Base-by-base conservation (phyloP, 2,888 invertebrate species). In the Halictus ligatus region DNA sequence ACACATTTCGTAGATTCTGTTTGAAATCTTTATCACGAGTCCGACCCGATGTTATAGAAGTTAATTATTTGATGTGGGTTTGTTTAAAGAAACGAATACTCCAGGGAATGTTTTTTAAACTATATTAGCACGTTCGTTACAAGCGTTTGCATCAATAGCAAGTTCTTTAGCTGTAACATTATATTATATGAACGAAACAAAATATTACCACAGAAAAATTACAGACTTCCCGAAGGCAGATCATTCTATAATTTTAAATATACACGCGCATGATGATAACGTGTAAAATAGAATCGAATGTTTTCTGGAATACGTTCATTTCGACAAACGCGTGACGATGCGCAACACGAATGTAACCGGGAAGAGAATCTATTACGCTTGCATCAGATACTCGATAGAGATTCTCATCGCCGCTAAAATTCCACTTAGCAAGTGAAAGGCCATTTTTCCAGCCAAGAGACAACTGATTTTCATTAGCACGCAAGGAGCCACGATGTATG, bases 401-500 rank as follows among this genome's bases (percentile, higher is more conserved):
- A 69, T 69, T 18, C 69, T 40, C 18, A 40, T 46, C 10, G 50
- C 40, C 15, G 50, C 3, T 50, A 54, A 72, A 72, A 72, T 72
- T 54, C 71, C n/a, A n/a, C 50, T 50, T 74, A 67, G 18, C 29
- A 43, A 64, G 84, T 84, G 84, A 84, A 84, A 84, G 84, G 60
- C 54, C 13, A 84, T 78, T 84, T 84, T 84, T 50, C 71, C 50
- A 60, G 35, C 48, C 50, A 67, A 60, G 77, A 74, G 77, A 73
- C 54, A n/a, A 50, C 43, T 75, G 78, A 78, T 50, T 84, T 84
- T 84, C 84, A 78, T 84, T 84, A 71, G 75, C 84, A 40, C 75
- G 84, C 74, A 35, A 60, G 60, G 43, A 69, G 18, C 67, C 58
- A 43, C 29, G 35, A 2, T 58, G 25, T 84, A 79, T 73, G 86